Percentiles rank a stretch among this genome's conserved stretches.
Evolutionary conservation across 2,113 vertebrate genomes (phyloP).

Genomic region (Xiphophorus hellerii): DNA sequence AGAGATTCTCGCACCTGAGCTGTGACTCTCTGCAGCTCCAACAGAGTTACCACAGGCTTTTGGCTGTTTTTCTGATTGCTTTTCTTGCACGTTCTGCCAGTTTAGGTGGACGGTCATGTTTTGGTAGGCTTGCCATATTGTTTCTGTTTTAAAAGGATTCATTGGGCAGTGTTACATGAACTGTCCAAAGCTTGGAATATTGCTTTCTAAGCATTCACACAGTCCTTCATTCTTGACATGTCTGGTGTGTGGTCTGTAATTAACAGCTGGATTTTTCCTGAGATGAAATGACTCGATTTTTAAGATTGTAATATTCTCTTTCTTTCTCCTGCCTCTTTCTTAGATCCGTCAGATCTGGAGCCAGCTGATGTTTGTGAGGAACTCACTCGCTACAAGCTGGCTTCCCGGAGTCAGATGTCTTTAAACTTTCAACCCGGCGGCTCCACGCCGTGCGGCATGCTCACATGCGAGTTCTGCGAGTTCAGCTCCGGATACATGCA

Average conservation of each 20-base stretch:
- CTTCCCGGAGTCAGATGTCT: constrained; percentile 87
- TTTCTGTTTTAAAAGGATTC: neutral
- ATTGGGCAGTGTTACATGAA: neutral
- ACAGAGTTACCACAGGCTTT: neutral
- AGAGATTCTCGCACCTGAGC: neutral
- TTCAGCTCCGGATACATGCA: constrained; percentile 99
- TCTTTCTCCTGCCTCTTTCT: neutral
- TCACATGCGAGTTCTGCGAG: constrained; percentile 98
- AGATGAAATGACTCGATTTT: neutral
- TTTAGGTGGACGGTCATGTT: neutral
- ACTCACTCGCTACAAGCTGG: constrained; percentile 93
- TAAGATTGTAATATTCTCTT: no score
- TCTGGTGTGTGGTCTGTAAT: neutral
- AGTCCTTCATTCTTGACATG: neutral
- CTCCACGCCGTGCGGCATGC: constrained; percentile 79
- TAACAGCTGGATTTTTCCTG: neutral
- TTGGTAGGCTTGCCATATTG: neutral
- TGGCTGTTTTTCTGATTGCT: neutral
- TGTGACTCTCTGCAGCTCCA: neutral
- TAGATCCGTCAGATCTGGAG: constrained; percentile 90
- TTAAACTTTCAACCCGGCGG: constrained; percentile 74
- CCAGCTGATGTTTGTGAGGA: constrained; percentile 94
- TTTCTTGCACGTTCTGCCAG: neutral
- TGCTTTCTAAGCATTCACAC: neutral
- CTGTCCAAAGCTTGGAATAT: neutral